Percentiles rank a stretch among this genome's conserved stretches.
Evolutionary conservation across 2,797 vertebrate species (phyloP).

Genomic region (Falco columbarius): DNA sequence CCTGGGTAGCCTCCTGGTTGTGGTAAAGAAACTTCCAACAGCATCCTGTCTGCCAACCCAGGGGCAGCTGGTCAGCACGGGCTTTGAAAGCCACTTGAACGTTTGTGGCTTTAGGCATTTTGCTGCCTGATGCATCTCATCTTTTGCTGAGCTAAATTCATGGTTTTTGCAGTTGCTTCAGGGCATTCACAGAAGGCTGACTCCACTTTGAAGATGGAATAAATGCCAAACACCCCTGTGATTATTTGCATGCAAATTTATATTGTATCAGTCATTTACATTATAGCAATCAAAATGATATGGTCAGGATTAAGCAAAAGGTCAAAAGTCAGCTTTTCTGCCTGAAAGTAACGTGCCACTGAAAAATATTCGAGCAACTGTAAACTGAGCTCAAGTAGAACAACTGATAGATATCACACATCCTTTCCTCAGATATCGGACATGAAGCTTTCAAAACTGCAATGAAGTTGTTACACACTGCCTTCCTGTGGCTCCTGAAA

Average conservation of each 20-base stretch:
- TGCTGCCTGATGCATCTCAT: not conserved
- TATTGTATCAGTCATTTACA: not conserved
- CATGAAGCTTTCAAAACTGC: not conserved
- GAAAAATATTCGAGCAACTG: not conserved
- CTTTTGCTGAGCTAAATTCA: not conserved
- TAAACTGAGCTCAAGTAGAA: not conserved
- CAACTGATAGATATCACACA: accelerated
- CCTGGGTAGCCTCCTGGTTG: not conserved
- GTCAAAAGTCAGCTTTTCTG: not conserved
- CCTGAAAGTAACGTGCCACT: not conserved
- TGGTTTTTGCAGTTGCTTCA: not conserved
- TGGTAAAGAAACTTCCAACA: not conserved
- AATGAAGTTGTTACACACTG: conserved; percentile 28
- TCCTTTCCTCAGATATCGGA: not conserved
- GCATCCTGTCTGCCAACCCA: not conserved
- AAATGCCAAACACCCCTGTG: not conserved
- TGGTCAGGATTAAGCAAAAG: not conserved
- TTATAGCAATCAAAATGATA: not conserved
- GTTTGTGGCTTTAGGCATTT: conserved; percentile 11
- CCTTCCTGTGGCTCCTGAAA: conserved; percentile 55
- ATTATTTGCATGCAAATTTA: not conserved
- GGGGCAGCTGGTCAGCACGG: not conserved
- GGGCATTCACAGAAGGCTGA: not conserved
- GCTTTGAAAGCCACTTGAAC: not conserved
- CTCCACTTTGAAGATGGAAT: conserved; percentile 2